phyloP scores from a whole-genome alignment of 2,113 vertebrate species.

The Copsychus sechellarum region DNA sequence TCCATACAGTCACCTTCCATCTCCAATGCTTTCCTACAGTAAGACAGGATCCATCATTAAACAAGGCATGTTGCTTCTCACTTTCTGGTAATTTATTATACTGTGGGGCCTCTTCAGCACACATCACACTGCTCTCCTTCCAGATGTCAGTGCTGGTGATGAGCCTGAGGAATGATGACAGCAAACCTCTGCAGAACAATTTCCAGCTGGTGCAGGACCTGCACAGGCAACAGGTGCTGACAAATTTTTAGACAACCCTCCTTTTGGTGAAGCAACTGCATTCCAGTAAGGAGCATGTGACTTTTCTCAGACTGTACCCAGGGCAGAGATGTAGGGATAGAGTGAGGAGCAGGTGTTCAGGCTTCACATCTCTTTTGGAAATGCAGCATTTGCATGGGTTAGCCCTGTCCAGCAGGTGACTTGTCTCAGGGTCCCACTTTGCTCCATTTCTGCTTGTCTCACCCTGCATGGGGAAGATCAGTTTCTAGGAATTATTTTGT shows the following conservation, averaged over 20 bases:
- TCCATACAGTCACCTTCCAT: neutral
- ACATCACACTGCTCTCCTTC: neutral
- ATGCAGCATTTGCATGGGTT: neutral
- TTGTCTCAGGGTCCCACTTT: neutral
- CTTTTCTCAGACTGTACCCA: neutral
- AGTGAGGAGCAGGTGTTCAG: neutral
- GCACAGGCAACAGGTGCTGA: neutral
- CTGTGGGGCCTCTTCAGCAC: neutral
- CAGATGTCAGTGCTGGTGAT: neutral
- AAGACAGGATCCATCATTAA: neutral
- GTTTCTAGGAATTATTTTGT: too few species aligned
- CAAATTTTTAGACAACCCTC: neutral
- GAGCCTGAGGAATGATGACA: neutral
- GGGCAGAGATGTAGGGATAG: neutral
- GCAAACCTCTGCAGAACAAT: neutral
- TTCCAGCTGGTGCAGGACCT: neutral
- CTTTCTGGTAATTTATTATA: neutral
- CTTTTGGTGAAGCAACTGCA: neutral
- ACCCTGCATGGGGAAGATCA: too few species aligned
- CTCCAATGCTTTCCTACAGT: neutral
- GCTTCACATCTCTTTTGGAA: neutral
- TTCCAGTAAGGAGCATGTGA: neutral
- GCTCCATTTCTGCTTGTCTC: neutral
- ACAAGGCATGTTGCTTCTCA: neutral
- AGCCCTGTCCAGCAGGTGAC: neutral